Conservation (phyloP, 2,113 vertebrate species). For the Clinocottus analis region DNA sequence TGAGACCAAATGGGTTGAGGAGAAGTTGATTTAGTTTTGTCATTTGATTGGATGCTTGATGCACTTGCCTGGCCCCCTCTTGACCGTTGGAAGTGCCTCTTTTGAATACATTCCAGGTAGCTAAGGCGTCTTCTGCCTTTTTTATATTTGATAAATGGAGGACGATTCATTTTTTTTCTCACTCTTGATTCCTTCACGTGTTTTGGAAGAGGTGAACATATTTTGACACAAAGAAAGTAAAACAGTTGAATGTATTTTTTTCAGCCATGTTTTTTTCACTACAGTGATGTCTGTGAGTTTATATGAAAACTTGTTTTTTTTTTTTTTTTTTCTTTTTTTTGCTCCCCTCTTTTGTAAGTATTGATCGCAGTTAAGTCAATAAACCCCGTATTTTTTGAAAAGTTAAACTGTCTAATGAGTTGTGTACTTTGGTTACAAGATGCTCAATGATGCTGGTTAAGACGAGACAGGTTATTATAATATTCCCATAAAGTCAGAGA, state of each 20-base stretch:
- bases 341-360: constrained; percentile 90
- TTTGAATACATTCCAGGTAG: constrained; percentile 96
- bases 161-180: constrained; percentile 56
- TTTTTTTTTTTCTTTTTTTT: not conserved
- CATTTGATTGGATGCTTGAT: constrained; percentile 72
- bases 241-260: constrained; percentile 99
- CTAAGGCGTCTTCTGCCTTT: constrained; percentile 78
- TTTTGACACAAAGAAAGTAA: constrained; percentile 92
- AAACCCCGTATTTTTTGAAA: constrained; percentile 94
- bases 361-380: constrained; percentile 99
- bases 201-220: constrained; percentile 83
- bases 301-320: constrained; percentile 87
- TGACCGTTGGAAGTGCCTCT: constrained; percentile 87
- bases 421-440: constrained; percentile 4
- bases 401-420: constrained; percentile 61
- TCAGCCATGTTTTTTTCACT: constrained; percentile 84
- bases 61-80: constrained; percentile 68
- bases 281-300: constrained; percentile 97
- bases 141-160: constrained; percentile 81
- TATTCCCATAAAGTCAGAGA: constrained; percentile 1
- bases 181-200: constrained; percentile 86
- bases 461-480: not conserved
- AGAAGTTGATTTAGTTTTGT: constrained; percentile 41
- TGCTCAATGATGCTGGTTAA: not conserved
- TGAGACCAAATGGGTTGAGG: constrained; percentile 83